Conservation (phyloP, 1,140 invertebrate species). For the Andrena cerasifolii region DNA sequence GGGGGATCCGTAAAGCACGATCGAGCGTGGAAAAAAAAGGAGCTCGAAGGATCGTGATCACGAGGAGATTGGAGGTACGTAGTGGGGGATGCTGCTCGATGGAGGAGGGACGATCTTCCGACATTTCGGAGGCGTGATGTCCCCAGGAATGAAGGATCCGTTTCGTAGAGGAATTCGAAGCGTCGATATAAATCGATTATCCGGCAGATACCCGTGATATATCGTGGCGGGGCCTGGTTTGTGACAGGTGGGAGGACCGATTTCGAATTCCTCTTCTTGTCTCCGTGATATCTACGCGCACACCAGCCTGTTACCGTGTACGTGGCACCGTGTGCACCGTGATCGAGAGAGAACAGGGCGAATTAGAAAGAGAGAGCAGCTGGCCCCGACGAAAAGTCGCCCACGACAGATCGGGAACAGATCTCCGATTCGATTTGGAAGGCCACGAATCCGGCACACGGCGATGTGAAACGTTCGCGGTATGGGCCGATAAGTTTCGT, state of each 20-base stretch:
- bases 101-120: not conserved
- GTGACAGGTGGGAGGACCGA: slow-evolving; percentile 61
- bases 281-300: slow-evolving; percentile 42
- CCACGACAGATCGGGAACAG: slow-evolving; percentile 63
- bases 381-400: slow-evolving; percentile 53
- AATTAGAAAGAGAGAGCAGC: not conserved
- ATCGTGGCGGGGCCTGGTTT: slow-evolving; percentile 49
- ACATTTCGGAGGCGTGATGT: slow-evolving; percentile 25
- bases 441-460: slow-evolving; percentile 53
- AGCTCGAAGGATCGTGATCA: not conserved
- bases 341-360: not conserved
- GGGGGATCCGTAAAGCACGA: slow-evolving; percentile 21
- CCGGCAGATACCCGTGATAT: slow-evolving; percentile 57
- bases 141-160: not conserved
- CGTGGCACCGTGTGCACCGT: not conserved
- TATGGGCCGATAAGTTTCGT: slow-evolving; percentile 26
- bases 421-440: slow-evolving; percentile 59
- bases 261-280: slow-evolving; percentile 61
- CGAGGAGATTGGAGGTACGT: not conserved
- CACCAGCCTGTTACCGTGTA: not conserved
- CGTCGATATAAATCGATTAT: slow-evolving; percentile 68
- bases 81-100: too few species aligned
- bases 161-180: slow-evolving; percentile 47
- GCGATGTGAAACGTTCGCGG: slow-evolving; percentile 29
- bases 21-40: not conserved